Conservation (phyloP, 2,113 vertebrate species). For the Calidris pygmaea region DNA sequence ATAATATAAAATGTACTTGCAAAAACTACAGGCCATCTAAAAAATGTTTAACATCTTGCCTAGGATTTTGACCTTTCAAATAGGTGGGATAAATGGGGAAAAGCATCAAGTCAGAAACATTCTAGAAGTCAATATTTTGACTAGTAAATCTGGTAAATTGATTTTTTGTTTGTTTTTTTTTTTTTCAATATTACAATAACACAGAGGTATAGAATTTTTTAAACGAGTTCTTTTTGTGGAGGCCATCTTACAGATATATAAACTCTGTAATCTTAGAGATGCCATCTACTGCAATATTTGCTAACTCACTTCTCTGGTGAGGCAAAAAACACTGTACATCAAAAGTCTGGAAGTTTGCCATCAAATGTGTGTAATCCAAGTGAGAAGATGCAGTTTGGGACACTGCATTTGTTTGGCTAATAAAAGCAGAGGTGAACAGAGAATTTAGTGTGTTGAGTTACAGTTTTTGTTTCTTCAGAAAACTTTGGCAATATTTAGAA, state of each 20-base stretch:
- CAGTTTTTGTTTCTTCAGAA: background rate
- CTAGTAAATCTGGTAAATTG: background rate
- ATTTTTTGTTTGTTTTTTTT: background rate
- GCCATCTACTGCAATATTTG: background rate
- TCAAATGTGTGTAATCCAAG: background rate
- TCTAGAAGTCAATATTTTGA: background rate
- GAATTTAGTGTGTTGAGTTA: background rate
- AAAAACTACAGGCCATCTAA: background rate
- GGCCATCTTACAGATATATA: background rate
- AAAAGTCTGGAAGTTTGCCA: background rate
- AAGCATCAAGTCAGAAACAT: background rate
- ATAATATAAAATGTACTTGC: background rate
- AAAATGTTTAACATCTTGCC: background rate
- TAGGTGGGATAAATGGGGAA: background rate
- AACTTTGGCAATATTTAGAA: background rate
- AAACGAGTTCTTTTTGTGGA: background rate
- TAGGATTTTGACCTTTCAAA: background rate
- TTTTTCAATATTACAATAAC: background rate
- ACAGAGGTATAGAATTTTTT: background rate
- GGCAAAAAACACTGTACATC: background rate
- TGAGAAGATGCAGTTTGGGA: background rate
- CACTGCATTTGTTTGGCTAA: background rate
- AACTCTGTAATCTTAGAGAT: background rate
- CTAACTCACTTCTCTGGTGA: background rate
- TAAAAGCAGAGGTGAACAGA: background rate